These are phyloP conservation scores for Gopherus flavomarginatus DNA, from an alignment of 2,113 vertebrate species.

Conservation along the genomic window DNA sequence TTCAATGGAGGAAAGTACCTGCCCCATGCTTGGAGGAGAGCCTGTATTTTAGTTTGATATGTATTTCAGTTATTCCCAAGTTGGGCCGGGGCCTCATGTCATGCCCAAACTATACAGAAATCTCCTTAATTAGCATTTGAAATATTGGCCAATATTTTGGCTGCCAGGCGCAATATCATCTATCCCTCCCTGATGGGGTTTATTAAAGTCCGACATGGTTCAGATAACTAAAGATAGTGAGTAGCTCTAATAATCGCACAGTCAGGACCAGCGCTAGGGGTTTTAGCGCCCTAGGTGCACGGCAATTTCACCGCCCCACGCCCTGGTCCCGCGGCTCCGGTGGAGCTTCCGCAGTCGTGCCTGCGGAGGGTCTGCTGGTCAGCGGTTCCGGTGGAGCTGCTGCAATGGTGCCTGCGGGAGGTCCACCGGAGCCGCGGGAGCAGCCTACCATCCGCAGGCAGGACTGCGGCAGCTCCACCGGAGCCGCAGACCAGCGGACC, in stretches of 20 bases:
- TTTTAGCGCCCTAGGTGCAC: too few species aligned
- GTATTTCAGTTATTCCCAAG: background rate
- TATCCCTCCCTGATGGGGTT: fast-evolving
- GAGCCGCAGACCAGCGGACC: too few species aligned
- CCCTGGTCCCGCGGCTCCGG: too few species aligned
- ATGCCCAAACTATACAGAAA: background rate
- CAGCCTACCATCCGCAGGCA: too few species aligned
- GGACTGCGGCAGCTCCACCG: too few species aligned
- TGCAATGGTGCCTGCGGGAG: too few species aligned
- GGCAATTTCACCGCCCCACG: too few species aligned
- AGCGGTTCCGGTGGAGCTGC: too few species aligned
- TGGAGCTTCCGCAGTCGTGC: too few species aligned
- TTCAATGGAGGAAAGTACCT: background rate
- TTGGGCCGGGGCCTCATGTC: fast-evolving
- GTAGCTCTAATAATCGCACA: background rate
- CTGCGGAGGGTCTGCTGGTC: too few species aligned
- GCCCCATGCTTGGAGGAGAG: fast-evolving
- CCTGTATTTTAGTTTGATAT: too few species aligned
- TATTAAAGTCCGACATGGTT: background rate
- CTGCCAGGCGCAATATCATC: fast-evolving
- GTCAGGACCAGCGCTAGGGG: background rate
- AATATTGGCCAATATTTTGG: fast-evolving
- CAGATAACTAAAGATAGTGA: background rate
- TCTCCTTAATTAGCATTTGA: background rate
- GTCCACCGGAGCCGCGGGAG: too few species aligned